A percentile compares a stretch with the other conserved stretches of the same genome.
Conservation (phyloP, 2,797 vertebrate genomes). For the Oreochromis grahami region DNA sequence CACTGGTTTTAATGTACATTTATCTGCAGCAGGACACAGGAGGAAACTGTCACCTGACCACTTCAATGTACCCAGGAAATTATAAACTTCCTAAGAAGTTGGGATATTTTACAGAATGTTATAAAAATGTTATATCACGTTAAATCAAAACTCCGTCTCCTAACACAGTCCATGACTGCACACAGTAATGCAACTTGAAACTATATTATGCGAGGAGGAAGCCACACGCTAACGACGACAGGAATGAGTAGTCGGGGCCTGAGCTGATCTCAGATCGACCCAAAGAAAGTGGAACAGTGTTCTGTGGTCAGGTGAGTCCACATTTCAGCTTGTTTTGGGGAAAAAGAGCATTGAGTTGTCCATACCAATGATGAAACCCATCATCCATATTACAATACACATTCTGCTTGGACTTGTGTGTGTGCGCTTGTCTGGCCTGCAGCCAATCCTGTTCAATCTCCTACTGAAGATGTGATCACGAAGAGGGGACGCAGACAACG, state of each 20-base stretch:
- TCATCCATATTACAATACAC: neutral
- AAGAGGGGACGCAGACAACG: neutral
- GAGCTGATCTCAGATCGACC: neutral
- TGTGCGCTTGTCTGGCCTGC: accelerated
- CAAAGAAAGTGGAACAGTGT: neutral
- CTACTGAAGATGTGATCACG: neutral
- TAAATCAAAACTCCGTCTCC: neutral
- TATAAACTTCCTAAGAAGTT: neutral
- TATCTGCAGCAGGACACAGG: neutral
- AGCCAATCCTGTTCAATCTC: neutral
- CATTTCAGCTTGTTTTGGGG: neutral
- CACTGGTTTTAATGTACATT: neutral
- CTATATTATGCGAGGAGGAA: neutral
- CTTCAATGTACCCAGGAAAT: neutral
- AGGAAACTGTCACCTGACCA: neutral
- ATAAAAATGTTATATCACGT: neutral
- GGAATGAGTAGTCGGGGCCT: too few species aligned
- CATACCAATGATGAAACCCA: neutral
- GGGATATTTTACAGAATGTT: neutral
- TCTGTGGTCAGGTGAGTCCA: neutral
- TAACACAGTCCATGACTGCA: neutral
- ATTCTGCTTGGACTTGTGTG: neutral
- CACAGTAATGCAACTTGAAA: neutral
- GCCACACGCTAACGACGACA: accelerated
- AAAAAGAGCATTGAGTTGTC: neutral